phyloP scores from a whole-genome alignment of 1,140 invertebrate species.

The Orchestia grillus region DNA sequence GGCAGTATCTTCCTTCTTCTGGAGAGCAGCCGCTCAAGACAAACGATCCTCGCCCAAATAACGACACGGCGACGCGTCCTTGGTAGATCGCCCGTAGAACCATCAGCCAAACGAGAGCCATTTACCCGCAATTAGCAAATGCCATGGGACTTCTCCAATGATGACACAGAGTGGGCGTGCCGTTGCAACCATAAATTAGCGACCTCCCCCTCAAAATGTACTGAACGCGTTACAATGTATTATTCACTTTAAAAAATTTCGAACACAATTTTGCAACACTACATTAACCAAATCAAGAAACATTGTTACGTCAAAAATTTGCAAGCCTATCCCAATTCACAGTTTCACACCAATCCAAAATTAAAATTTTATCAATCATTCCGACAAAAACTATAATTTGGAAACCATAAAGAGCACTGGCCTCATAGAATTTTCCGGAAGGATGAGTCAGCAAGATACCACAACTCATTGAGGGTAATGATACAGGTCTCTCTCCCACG shows the following conservation, averaged over 20 bases:
- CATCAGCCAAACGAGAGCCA: constrained; percentile 42
- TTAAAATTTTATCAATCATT: no score
- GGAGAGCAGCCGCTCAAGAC: neutral
- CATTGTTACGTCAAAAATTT: no score
- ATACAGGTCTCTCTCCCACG: no score
- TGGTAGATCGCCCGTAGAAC: neutral
- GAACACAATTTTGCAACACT: neutral
- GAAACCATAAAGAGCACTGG: no score
- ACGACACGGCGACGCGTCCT: constrained; percentile 11
- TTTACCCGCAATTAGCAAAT: constrained; percentile 44
- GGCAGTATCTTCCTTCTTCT: neutral
- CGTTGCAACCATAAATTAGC: neutral
- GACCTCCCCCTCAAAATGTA: neutral
- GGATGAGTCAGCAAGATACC: no score
- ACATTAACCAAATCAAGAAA: no score
- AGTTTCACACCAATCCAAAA: no score
- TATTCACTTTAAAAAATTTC: neutral
- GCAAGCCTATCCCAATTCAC: no score
- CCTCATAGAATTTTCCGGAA: no score
- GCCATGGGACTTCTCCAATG: constrained; percentile 1
- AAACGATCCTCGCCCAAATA: constrained; percentile 4
- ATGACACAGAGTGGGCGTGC: neutral
- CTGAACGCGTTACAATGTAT: neutral
- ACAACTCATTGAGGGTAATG: no score
- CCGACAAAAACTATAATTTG: no score